These are phyloP conservation scores for Ooceraea biroi DNA, from an alignment of 1,140 invertebrate genomes.

Conservation along the genomic window DNA sequence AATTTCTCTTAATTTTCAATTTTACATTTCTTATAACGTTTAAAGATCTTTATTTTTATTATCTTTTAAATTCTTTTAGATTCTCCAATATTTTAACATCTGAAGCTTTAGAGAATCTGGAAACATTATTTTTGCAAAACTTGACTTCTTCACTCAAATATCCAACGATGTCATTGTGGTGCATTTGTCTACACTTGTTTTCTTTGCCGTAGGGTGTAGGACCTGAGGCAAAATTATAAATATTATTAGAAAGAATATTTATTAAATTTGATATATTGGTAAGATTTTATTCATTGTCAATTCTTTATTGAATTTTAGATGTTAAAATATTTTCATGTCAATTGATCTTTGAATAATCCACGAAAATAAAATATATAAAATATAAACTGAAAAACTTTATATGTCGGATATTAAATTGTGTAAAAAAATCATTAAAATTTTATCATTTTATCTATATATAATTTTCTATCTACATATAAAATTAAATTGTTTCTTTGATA, in stretches of 20 bases:
- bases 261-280: constrained; percentile 7
- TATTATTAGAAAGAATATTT: constrained; percentile 26
- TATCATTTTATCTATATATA: too few species aligned
- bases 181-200: constrained; percentile 43
- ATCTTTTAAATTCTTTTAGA: constrained; percentile 25
- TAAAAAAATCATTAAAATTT: background rate
- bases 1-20: background rate
- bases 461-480: too few species aligned
- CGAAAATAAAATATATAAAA: too few species aligned
- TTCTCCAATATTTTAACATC: background rate
- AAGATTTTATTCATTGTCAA: background rate
- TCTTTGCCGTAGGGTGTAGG: constrained; percentile 48
- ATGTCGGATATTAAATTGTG: too few species aligned
- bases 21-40: background rate
- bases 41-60: background rate
- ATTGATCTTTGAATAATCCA: too few species aligned
- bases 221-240: constrained; percentile 19
- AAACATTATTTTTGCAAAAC: background rate
- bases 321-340: background rate
- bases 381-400: too few species aligned
- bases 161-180: constrained; percentile 31
- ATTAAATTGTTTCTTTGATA: background rate
- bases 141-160: constrained; percentile 38
- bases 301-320: constrained; percentile 2
- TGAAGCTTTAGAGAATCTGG: constrained; percentile 2